phyloP scores from a whole-genome alignment of 2,113 vertebrate species.

The Trochalopteron elliotii region DNA sequence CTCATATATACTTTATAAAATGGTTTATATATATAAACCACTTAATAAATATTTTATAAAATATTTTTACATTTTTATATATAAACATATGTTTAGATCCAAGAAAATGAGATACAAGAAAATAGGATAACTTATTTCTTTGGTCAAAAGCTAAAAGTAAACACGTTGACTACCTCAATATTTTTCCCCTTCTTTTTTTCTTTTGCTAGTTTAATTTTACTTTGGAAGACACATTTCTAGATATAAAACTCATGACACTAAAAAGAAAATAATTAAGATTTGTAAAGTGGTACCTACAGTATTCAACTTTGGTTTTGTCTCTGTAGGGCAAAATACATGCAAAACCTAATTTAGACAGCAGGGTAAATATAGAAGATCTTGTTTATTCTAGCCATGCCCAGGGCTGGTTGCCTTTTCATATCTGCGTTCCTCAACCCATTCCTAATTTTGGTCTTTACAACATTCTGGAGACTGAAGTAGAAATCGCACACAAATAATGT shows the following conservation, averaged over 20 bases:
- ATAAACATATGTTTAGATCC: background rate
- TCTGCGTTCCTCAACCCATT: background rate
- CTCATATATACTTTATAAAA: background rate
- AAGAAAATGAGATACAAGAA: background rate
- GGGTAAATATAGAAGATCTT: background rate
- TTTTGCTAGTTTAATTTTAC: background rate
- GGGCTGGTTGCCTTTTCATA: background rate
- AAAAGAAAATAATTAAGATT: background rate
- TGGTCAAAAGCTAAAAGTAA: background rate
- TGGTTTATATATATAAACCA: background rate
- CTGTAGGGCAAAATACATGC: background rate
- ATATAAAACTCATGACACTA: background rate
- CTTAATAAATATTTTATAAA: background rate
- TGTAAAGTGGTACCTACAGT: background rate
- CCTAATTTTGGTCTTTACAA: background rate
- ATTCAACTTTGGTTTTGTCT: background rate
- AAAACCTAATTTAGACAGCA: background rate
- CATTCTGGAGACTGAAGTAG: background rate
- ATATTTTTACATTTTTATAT: no score
- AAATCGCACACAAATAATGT: background rate
- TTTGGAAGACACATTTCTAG: background rate
- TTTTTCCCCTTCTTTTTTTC: background rate
- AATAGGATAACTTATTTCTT: background rate
- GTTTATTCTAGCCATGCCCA: background rate
- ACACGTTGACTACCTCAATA: rapidly evolving